Conservation (phyloP, 2,888 invertebrate species). For the Slavum lentiscoides region DNA sequence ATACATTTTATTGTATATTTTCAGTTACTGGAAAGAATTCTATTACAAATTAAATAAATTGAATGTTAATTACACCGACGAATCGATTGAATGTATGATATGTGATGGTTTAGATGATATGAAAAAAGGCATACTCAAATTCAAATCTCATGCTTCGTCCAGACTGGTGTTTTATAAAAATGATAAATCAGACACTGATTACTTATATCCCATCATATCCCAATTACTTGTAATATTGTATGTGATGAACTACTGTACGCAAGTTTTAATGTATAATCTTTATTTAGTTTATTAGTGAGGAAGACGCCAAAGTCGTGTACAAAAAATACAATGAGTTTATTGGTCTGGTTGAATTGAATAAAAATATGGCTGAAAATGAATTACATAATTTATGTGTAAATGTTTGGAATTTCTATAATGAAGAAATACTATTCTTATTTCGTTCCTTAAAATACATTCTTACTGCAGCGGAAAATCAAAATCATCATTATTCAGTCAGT, state of each 20-base stretch:
- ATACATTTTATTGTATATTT: not conserved
- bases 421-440: slow-evolving; percentile 45
- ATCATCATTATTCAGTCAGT: slow-evolving; percentile 37
- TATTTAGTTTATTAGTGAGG: slow-evolving; percentile 34
- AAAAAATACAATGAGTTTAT: slow-evolving; percentile 23
- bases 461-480: slow-evolving; percentile 40
- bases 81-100: slow-evolving; percentile 38
- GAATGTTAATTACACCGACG: slow-evolving; percentile 38
- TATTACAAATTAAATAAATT: slow-evolving; percentile 46
- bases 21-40: slow-evolving; percentile 40
- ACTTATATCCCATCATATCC: slow-evolving; percentile 31
- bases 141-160: slow-evolving; percentile 29
- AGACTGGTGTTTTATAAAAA: slow-evolving; percentile 36
- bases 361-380: slow-evolving; percentile 32
- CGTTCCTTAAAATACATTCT: slow-evolving; percentile 44
- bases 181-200: slow-evolving; percentile 43
- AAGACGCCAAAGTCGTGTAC: slow-evolving; percentile 27
- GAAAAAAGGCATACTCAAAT: slow-evolving; percentile 45
- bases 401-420: slow-evolving; percentile 47
- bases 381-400: slow-evolving; percentile 41
- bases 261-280: not conserved
- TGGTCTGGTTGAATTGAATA: slow-evolving; percentile 16
- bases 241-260: too few relatives aligned
- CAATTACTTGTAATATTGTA: slow-evolving; percentile 44
- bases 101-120: slow-evolving; percentile 32